These are phyloP conservation scores for Struthio camelus DNA, from an alignment of 2,113 vertebrate genomes.

Conservation along the genomic window DNA sequence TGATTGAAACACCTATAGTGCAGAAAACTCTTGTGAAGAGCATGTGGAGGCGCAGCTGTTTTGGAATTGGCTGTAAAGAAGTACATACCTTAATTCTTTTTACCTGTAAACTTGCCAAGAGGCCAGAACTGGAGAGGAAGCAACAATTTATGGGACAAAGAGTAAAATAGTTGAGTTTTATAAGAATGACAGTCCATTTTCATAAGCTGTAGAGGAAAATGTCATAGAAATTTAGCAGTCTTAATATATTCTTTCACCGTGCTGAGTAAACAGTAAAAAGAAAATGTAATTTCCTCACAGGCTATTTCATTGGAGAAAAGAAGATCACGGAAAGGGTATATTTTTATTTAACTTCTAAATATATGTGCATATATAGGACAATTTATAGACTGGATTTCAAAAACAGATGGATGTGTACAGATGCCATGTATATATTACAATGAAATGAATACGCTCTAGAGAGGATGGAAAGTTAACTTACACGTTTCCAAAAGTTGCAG, in stretches of 20 bases:
- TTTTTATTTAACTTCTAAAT: conserved; percentile 66
- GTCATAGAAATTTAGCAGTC: conserved; percentile 35
- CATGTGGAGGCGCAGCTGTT: conserved; percentile 25
- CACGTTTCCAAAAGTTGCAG: background rate
- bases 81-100: conserved; percentile 11
- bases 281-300: conserved; percentile 60
- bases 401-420: conserved; percentile 19
- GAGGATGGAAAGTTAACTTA: conserved; percentile 4
- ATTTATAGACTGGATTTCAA: conserved; percentile 47
- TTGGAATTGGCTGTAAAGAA: conserved; percentile 8
- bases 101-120: background rate
- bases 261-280: conserved; percentile 69
- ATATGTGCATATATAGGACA: conserved; percentile 60
- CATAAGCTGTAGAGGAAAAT: background rate
- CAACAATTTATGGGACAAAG: conserved; percentile 6
- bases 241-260: conserved; percentile 47
- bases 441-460: background rate
- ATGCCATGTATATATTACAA: conserved; percentile 20
- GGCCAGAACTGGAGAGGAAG: background rate
- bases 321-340: background rate
- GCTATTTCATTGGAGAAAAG: conserved; percentile 45
- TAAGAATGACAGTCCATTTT: background rate
- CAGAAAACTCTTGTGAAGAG: conserved; percentile 5
- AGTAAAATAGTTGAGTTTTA: conserved; percentile 4
- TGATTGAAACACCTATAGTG: conserved; percentile 1